Evolutionary conservation across 2,797 vertebrate genomes (phyloP).

Genomic region (Otolemur crassicaudatus): DNA sequence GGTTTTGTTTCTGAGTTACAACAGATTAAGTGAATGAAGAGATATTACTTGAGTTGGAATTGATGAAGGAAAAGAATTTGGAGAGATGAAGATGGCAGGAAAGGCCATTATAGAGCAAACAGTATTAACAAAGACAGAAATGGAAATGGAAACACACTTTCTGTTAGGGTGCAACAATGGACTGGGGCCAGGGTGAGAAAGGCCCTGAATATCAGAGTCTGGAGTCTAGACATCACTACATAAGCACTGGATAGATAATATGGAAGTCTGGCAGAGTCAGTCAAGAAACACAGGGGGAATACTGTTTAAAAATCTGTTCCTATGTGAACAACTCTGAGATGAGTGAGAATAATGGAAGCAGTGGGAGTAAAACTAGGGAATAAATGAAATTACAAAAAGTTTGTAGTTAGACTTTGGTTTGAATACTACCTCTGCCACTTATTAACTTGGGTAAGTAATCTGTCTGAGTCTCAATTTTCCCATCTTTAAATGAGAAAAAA

Average conservation of each 20-base stretch:
- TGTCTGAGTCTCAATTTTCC: neutral
- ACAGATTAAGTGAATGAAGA: neutral
- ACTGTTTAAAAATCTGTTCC: neutral
- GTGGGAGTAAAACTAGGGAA: neutral
- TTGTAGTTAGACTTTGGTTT: slow-evolving; percentile 38
- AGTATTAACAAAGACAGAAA: neutral
- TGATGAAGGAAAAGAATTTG: neutral
- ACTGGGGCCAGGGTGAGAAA: neutral
- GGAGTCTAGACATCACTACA: neutral
- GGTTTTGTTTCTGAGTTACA: neutral
- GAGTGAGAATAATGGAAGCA: neutral
- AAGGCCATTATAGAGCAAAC: neutral
- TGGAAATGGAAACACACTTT: neutral
- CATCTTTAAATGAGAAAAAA: neutral
- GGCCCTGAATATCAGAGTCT: neutral
- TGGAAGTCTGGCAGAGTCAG: neutral
- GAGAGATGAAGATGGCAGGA: neutral
- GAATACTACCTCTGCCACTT: neutral
- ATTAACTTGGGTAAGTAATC: neutral
- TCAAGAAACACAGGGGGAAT: slow-evolving; percentile 17
- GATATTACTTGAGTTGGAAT: neutral
- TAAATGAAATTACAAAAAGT: slow-evolving; percentile 23
- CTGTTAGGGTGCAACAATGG: neutral
- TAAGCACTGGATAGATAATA: neutral
- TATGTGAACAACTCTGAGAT: slow-evolving; percentile 1